Base-by-base conservation (phyloP, 2,113 vertebrate genomes). In the Xenus cinereus region DNA sequence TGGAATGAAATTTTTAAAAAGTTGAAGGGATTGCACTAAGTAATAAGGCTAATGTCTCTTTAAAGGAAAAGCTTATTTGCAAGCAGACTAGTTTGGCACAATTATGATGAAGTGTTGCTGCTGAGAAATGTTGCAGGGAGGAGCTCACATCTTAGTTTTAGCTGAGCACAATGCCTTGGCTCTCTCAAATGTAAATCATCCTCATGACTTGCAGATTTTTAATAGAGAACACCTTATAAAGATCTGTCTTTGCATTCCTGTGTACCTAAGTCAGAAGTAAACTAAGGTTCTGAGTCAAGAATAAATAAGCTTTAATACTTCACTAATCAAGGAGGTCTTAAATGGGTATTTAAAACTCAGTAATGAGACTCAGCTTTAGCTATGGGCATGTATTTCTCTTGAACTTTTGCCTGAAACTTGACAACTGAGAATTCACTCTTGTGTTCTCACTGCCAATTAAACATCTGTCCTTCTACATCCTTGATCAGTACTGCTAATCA, bases 401-500 rank as follows among this genome's bases (percentile, higher is more conserved):
- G 92, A 94, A 93, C 67, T 85, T 86, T 50, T 93, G 82, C 68
- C 92, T 83, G 93, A 59, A 87, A 88, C 14, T 54, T 94, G 79
- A 69, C 85, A 93, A 73, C 39, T 91, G 90, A 94, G 78, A 94
- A 83, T 93, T 93, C 67, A 23, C 22, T 84, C 39, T 78, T 60
- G 8, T 90, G 7, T 66, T 78, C 73, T 77, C 90, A 51, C 75
- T 94, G 75, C 87, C 94, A 95, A 4, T 95, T 88, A 92, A 95
- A 93, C 92, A 93, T 90, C 92, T 96, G 93, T 69, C 82, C 50
- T 96, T 93, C 74, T 83, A 56, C 9, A 14, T 80, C 66, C 75
- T 89, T 76, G 66, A 48, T 89, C 66, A 43, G 84, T 94, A 48
- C 57, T 89, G 17, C 64, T 82, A 43, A 76, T 72, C 46, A n/a